phyloP scores from a whole-genome alignment of 2,113 vertebrate genomes.

The Egretta garzetta region DNA sequence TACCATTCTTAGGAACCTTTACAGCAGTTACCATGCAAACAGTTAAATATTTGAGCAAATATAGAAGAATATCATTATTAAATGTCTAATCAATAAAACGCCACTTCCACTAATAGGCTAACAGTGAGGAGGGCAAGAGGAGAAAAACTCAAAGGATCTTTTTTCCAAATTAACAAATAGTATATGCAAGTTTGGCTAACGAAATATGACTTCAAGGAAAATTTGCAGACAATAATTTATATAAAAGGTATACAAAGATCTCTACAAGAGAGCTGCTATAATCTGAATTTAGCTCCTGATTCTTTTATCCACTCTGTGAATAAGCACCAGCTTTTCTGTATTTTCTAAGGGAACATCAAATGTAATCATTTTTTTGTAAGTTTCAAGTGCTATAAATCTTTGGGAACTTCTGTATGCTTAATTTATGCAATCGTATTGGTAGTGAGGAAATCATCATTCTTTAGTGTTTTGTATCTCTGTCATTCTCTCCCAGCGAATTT shows the following conservation, averaged over 20 bases:
- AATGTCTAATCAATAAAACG: constrained; percentile 60
- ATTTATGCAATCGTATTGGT: constrained; percentile 52
- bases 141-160: not conserved
- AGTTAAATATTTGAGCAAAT: constrained; percentile 61
- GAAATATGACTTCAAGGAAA: constrained; percentile 42
- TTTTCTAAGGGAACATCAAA: constrained; percentile 56
- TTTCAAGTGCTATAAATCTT: constrained; percentile 69
- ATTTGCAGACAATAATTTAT: constrained; percentile 40
- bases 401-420: constrained; percentile 23
- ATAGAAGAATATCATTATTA: constrained; percentile 54
- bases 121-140: not conserved
- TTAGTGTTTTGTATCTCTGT: constrained; percentile 26
- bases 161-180: constrained; percentile 25
- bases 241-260: constrained; percentile 45
- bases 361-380: constrained; percentile 48
- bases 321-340: constrained; percentile 53
- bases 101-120: constrained; percentile 42
- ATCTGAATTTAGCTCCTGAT: constrained; percentile 45
- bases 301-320: constrained; percentile 48
- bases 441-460: constrained; percentile 53
- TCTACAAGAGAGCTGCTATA: constrained; percentile 29
- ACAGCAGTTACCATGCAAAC: constrained; percentile 30
- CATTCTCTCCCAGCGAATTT: not conserved
- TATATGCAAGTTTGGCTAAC: constrained; percentile 1
- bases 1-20: constrained; percentile 33